A percentile compares a stretch with the other conserved stretches of the same genome.
phyloP scores from a whole-genome alignment of 2,888 invertebrate genomes.

The Melipona beecheii region DNA sequence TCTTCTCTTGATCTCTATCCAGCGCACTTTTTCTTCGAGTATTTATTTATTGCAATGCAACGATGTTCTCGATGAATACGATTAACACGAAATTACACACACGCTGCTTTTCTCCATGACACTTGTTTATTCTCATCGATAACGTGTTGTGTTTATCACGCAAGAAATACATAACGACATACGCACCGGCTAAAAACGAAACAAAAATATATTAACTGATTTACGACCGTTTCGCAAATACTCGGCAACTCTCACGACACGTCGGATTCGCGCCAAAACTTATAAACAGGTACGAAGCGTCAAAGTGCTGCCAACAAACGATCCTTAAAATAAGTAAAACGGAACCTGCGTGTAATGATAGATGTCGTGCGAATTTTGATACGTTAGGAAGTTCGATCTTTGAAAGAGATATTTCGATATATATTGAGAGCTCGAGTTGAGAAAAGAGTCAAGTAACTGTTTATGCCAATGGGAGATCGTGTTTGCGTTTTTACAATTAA shows the following conservation, averaged over 20 bases:
- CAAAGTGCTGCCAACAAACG: conserved; percentile 42
- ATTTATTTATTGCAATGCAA: conserved; percentile 14
- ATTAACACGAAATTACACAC: background rate
- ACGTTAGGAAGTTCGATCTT: background rate
- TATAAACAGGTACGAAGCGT: conserved; percentile 42
- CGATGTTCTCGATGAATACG: background rate
- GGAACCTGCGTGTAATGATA: conserved; percentile 32
- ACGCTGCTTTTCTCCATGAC: background rate
- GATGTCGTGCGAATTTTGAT: conserved; percentile 32
- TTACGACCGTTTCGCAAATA: conserved; percentile 35
- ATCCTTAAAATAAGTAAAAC: conserved; percentile 41
- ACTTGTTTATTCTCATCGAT: background rate
- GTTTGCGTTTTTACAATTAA: background rate
- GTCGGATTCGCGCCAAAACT: conserved; percentile 50
- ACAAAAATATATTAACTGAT: conserved; percentile 23
- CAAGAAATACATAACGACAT: background rate
- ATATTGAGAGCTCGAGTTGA: background rate
- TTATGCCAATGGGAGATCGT: background rate
- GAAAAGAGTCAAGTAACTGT: background rate
- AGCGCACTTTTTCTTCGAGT: background rate
- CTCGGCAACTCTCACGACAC: conserved; percentile 15
- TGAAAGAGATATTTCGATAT: conserved; percentile 11
- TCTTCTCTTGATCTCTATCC: conserved; percentile 6
- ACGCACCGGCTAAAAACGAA: background rate
- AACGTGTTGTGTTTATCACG: background rate